These are phyloP conservation scores for Heterodera schachtii DNA, from an alignment of 1,140 invertebrate genomes.

Conservation along the genomic window DNA sequence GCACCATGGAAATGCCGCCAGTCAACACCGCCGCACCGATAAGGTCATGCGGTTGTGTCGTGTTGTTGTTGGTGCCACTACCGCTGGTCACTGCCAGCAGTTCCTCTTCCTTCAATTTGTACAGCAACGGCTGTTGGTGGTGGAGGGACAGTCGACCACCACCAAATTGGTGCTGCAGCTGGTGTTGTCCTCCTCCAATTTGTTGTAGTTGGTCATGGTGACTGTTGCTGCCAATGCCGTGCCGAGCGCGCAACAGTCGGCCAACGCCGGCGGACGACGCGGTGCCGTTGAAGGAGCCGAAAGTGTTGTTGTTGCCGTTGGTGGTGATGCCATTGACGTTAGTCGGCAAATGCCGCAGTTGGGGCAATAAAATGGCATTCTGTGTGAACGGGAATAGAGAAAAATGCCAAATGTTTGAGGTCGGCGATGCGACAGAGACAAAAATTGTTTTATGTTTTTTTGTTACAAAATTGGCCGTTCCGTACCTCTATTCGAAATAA, in stretches of 20 bases:
- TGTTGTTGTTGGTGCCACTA: background rate
- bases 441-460: too few species aligned
- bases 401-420: background rate
- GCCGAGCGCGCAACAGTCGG: background rate
- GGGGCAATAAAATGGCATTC: constrained; percentile 12
- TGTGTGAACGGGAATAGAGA: background rate
- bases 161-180: background rate
- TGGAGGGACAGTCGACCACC: too few species aligned
- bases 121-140: background rate
- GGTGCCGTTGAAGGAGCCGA: background rate
- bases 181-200: background rate
- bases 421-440: too few species aligned
- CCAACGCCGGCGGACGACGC: background rate
- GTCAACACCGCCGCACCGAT: too few species aligned
- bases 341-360: constrained; percentile 10
- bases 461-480: too few species aligned
- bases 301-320: background rate
- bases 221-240: background rate
- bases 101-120: constrained; percentile 11
- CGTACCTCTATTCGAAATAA: too few species aligned
- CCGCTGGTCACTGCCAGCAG: background rate
- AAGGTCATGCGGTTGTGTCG: too few species aligned
- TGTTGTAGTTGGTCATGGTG: background rate
- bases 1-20: background rate
- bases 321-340: background rate